phyloP scores from a whole-genome alignment of 2,888 invertebrate genomes.

The Agriopis leucophaearia region DNA sequence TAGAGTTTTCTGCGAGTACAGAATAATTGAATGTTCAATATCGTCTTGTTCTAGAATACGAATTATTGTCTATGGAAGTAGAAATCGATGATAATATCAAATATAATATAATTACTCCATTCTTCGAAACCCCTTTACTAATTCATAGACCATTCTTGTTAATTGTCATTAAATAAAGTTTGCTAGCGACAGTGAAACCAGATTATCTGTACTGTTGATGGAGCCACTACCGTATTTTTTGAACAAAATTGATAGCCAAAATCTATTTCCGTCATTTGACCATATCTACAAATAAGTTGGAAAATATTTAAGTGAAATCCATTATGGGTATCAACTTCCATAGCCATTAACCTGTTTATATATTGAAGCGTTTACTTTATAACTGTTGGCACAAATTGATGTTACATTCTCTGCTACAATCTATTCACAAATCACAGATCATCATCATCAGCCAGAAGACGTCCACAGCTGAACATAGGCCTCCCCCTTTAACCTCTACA shows the following conservation, averaged over 20 bases:
- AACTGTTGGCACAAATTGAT: constrained; percentile 74
- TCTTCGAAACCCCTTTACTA: background rate
- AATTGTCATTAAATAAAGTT: background rate
- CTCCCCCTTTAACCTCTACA: too few relatives aligned
- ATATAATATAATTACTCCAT: background rate
- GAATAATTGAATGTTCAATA: constrained; percentile 44
- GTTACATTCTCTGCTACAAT: constrained; percentile 60
- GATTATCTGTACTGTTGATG: too few relatives aligned
- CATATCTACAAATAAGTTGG: too few relatives aligned
- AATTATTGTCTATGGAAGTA: constrained; percentile 16
- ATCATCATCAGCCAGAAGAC: too few relatives aligned
- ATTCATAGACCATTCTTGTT: background rate
- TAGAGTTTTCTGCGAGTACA: constrained; percentile 32
- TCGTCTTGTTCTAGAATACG: constrained; percentile 46
- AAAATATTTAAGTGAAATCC: background rate
- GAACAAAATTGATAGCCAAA: too few relatives aligned
- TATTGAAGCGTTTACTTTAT: constrained; percentile 50
- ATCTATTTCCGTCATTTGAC: too few relatives aligned
- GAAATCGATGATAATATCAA: background rate
- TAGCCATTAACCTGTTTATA: constrained; percentile 16
- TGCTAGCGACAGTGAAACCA: too few relatives aligned
- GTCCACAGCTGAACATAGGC: too few relatives aligned
- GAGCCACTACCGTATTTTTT: too few relatives aligned
- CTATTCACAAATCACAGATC: constrained; percentile 66
- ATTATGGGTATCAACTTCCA: constrained; percentile 7